Base-by-base conservation (phyloP, 2,797 vertebrate species). In the Emys orbicularis region DNA sequence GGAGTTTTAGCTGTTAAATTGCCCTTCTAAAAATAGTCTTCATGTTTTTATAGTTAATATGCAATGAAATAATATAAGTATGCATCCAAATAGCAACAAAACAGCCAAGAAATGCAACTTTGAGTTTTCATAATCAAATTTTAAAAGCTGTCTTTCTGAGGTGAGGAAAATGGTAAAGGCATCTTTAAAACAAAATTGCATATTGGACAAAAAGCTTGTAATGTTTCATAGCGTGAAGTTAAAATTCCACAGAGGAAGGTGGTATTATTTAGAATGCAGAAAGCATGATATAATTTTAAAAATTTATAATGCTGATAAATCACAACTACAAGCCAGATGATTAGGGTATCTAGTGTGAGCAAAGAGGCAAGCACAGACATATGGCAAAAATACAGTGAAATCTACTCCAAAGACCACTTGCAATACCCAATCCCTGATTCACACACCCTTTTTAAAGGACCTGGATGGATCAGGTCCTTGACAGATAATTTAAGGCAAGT, bases 291-390 rank as follows among this genome's bases (percentile, higher is more conserved):
- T 79, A 96, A 96, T 81, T 88, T 86, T 86, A 91, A 86, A 49
- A 96, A 94, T 65, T 93, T 83, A 94, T 83, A 93, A 93, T 91
- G 93, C 72, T 94, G 94, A 95, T 90, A 96, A 95, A 95, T 19
- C 57, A 72, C 90, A 19, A 92, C 90, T 98, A 98, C 98, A 98
- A 61, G 98, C 97, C 98, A 98, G 98, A 98, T 95, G 88, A 98
- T 99, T 99, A 99, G 99, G 98, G 98, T 99, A 98, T 99, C 98
- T 98, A 98, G 98, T 99, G 98, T 98, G 97, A 98, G 97, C 97
- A 99, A 98, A 99, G 98, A 99, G 98, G 98, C 98, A 99, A 99
- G 98, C 2, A 97, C 95, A 98, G 98, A 97, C 95, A 97, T 97
- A 92, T 92, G 96, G 97, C 81, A 90, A 97, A 91, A 93, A 86